These are phyloP conservation scores for Falco naumanni DNA, from an alignment of 2,797 vertebrate genomes.

Conservation along the genomic window DNA sequence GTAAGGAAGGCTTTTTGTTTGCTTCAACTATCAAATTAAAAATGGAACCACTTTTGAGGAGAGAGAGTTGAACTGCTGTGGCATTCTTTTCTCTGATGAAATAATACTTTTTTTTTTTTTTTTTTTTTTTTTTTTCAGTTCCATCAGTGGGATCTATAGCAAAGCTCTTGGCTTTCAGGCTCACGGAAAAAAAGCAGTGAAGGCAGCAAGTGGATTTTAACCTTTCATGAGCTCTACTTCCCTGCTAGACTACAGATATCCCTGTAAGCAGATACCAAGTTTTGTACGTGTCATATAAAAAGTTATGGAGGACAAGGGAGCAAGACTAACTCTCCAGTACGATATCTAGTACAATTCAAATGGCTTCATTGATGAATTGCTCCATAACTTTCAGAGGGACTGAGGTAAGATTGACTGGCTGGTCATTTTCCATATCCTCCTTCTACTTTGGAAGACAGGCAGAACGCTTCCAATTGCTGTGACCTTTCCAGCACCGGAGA, in stretches of 20 bases:
- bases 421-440: background rate
- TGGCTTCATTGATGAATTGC: background rate
- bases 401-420: background rate
- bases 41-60: background rate
- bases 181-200: background rate
- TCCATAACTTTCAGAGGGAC: background rate
- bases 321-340: background rate
- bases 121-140: background rate
- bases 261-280: accelerated
- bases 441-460: background rate
- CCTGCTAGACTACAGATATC: background rate
- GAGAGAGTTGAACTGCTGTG: background rate
- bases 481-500: background rate
- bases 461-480: background rate
- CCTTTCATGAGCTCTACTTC: background rate
- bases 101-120: background rate
- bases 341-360: background rate
- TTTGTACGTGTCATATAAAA: accelerated
- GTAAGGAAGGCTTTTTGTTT: background rate
- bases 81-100: background rate
- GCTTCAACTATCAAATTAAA: background rate
- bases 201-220: background rate
- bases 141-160: background rate
- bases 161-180: background rate
- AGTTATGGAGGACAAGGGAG: accelerated